Evolutionary conservation across 2,797 vertebrate genomes (phyloP).

Genomic region (Artibeus jamaicensis): DNA sequence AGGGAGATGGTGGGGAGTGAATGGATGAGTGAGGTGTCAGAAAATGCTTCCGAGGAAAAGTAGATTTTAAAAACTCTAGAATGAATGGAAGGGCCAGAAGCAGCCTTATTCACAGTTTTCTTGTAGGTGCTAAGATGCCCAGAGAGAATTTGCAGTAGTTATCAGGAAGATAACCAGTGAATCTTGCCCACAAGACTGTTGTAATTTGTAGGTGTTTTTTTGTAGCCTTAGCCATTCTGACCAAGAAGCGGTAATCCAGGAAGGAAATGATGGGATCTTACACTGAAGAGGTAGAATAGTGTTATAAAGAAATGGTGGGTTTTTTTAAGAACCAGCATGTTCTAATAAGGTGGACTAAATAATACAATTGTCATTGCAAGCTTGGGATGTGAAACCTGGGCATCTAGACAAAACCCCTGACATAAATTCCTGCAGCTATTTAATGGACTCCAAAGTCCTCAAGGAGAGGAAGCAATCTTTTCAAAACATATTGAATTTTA

Average conservation of each 20-base stretch:
- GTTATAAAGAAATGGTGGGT: neutral
- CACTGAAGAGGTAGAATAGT: neutral
- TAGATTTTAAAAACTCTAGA: neutral
- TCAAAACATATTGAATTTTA: neutral
- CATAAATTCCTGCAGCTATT: neutral
- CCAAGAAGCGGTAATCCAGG: neutral
- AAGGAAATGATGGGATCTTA: neutral
- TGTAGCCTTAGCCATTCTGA: neutral
- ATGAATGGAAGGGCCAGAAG: neutral
- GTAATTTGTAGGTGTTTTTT: neutral
- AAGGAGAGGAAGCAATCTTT: neutral
- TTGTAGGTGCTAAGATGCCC: neutral
- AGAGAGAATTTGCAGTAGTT: neutral
- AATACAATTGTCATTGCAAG: neutral
- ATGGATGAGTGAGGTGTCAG: neutral
- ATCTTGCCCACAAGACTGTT: neutral
- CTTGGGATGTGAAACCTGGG: slow-evolving; percentile 20
- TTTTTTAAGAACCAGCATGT: neutral
- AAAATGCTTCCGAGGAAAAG: neutral
- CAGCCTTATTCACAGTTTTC: neutral
- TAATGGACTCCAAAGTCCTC: neutral
- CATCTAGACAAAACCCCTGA: neutral
- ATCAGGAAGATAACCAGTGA: neutral
- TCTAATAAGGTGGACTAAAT: neutral
- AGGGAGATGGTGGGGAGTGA: neutral